Evolutionary conservation across 2,797 vertebrate species (phyloP), one percentile per base, ranked within the genome.

Genomic region (Carcharodon carcharias): DNA sequence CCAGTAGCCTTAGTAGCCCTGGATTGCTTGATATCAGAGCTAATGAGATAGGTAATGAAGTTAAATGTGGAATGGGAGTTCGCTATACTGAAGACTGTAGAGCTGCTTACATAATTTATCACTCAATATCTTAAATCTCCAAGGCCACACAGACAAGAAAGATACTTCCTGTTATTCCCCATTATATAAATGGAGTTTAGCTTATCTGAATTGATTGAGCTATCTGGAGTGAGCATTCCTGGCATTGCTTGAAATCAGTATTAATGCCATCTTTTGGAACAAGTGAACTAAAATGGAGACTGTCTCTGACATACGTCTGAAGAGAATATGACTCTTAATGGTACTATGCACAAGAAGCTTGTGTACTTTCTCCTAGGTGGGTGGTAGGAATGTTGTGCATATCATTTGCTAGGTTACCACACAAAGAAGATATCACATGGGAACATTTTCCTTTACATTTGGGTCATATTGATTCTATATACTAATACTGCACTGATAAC

Each of bases 1-100:
- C 93, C 97, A 98, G 97, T 97, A 99, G 98, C 96, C 97, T 98
- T 97, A 98, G 98, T 97, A 99, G 98, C 97, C 98, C 98, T 0
- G 98, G 98, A n/a, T 87, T 98, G 82, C 97, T 98, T 96, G 98
- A 97, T 2, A 96, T 97, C 87, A 97, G 97, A 97, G 97, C 97
- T 97, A 97, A 97, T 4, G 97, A 97, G 96, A 9, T 98, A 96
- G 97, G 97, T 97, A 97, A 97, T 82, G 92, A 87, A 82, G 65
- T 95, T 69, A 96, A 77, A 56, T 73, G 50, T 73, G 14, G 12
- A 56, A 21, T 56, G 16, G 40, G 3, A 12, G 61, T 45, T 94
- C 35, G 50, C 63, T 94, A 40, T 67, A 45, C 56, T 58, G 50
- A 91, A 3, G 9, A n/a, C 1, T 35, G 31, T 18, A 61, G 26